phyloP scores from a whole-genome alignment of 2,797 vertebrate genomes.

The Lacerta bilineata region DNA sequence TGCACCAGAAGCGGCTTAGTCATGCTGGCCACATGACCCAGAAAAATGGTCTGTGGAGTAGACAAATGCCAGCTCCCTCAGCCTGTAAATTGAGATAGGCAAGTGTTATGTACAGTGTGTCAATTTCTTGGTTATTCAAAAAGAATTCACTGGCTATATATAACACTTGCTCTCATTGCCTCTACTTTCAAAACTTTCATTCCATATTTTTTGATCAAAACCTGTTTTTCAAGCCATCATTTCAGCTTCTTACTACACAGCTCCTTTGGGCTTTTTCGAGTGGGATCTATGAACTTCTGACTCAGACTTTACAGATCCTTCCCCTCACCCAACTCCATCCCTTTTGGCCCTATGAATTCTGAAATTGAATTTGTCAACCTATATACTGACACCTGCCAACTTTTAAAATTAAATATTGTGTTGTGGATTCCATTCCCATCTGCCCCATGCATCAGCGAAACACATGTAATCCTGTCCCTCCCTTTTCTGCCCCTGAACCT shows the following conservation, averaged over 20 bases:
- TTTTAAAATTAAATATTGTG: neutral
- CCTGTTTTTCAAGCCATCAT: neutral
- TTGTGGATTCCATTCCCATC: too few species aligned
- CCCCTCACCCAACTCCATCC: neutral
- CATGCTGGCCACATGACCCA: too few species aligned
- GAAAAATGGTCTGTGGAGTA: too few species aligned
- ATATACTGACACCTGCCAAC: neutral
- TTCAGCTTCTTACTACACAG: neutral
- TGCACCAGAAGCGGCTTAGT: too few species aligned
- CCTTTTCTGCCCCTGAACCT: accelerated
- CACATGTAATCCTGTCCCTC: too few species aligned
- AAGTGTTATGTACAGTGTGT: too few species aligned
- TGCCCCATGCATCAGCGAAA: too few species aligned
- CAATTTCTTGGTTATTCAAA: too few species aligned
- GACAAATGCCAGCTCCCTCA: too few species aligned
- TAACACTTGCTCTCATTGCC: neutral
- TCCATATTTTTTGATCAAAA: neutral
- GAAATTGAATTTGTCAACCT: neutral
- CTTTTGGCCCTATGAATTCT: neutral
- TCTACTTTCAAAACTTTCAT: constrained; percentile 3
- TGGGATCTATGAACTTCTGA: neutral
- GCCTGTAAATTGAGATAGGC: too few species aligned
- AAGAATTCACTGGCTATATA: neutral
- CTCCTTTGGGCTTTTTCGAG: neutral
- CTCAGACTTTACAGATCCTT: neutral